A percentile compares a stretch with the other conserved stretches of the same genome.
These are phyloP conservation scores for Lepisosteus osseus DNA, from an alignment of 2,113 vertebrate species.

Conservation along the genomic window DNA sequence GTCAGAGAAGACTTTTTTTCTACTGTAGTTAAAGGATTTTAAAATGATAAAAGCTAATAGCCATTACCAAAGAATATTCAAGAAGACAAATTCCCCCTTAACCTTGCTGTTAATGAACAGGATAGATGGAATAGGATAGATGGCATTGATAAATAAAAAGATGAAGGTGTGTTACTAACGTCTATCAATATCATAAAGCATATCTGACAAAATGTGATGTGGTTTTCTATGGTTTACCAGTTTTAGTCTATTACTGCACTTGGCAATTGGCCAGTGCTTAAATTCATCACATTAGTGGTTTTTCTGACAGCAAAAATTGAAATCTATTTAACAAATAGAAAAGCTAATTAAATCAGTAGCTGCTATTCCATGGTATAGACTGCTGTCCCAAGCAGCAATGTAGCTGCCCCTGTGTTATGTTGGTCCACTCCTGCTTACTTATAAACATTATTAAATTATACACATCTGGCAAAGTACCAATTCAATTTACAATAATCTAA, in stretches of 20 bases:
- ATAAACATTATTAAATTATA: constrained; percentile 36
- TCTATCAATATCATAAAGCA: neutral
- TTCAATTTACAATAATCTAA: constrained; percentile 23
- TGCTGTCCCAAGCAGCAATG: constrained; percentile 28
- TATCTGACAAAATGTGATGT: neutral
- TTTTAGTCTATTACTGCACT: neutral
- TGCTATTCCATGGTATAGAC: constrained; percentile 24
- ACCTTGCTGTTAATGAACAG: no score
- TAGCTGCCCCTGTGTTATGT: constrained; percentile 22
- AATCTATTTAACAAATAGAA: constrained; percentile 27
- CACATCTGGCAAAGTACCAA: constrained; percentile 27
- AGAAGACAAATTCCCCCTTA: no score
- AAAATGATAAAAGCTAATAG: no score
- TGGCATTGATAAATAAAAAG: neutral
- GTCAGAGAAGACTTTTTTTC: no score
- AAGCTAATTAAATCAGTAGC: constrained; percentile 38
- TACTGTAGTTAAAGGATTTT: no score
- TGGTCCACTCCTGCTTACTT: constrained; percentile 31
- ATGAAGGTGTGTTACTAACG: neutral
- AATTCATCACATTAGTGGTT: constrained; percentile 23
- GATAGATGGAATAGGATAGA: neutral
- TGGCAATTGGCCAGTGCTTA: neutral
- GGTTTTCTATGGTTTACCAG: neutral
- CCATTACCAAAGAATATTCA: no score
- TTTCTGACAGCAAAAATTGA: constrained; percentile 27